A percentile compares a stretch with the other conserved stretches of the same genome.
phyloP scores from a whole-genome alignment of 2,113 vertebrate genomes.

The Gadus chalcogrammus region DNA sequence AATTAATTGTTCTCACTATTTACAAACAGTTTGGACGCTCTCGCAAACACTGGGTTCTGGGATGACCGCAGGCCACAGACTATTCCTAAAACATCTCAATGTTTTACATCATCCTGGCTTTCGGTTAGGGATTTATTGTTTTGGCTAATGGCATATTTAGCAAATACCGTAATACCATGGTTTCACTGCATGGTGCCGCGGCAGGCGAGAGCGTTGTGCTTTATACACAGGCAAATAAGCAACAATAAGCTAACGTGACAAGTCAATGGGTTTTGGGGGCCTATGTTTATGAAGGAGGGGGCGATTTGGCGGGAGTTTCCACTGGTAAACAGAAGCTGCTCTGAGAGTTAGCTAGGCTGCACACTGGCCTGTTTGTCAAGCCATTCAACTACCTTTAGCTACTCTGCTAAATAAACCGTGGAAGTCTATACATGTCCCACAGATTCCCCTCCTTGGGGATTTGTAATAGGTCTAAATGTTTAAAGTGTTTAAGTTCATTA shows the following conservation, averaged over 20 bases:
- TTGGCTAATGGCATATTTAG: not conserved
- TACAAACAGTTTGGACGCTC: constrained; percentile 2
- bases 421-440: too few relatives aligned
- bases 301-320: constrained; percentile 45
- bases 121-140: too few relatives aligned
- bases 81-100: constrained; percentile 33
- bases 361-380: constrained; percentile 51
- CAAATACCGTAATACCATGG: constrained; percentile 30
- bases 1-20: constrained; percentile 27
- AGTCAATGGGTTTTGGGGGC: constrained; percentile 29
- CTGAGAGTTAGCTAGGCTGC: constrained; percentile 51
- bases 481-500: too few relatives aligned
- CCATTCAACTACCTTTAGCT: not conserved
- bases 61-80: constrained; percentile 29
- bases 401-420: too few relatives aligned
- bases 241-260: constrained; percentile 11
- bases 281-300: constrained; percentile 51
- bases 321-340: constrained; percentile 46
- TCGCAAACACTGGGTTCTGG: constrained; percentile 18
- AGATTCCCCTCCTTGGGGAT: too few relatives aligned
- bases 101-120: too few relatives aligned
- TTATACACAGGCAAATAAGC: constrained; percentile 17
- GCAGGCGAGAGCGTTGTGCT: constrained; percentile 6
- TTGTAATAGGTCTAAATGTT: too few relatives aligned
- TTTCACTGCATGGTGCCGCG: constrained; percentile 23